Percentiles rank a stretch among this genome's conserved stretches.
These are phyloP conservation scores for Sarotherodon lohbergeri DNA, from an alignment of 2,113 vertebrate species.

Conservation along the genomic window DNA sequence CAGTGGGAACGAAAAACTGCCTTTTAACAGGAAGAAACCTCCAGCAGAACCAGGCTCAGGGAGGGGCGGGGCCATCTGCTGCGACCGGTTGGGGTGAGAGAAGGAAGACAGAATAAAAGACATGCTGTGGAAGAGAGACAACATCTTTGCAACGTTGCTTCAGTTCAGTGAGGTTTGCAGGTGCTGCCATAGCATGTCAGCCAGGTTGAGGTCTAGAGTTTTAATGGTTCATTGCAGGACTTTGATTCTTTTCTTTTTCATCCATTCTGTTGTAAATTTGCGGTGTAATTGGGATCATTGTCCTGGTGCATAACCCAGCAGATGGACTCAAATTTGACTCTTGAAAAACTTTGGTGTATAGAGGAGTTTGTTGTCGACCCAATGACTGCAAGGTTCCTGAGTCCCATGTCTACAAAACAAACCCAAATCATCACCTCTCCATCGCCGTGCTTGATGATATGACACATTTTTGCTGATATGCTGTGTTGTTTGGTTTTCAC, in stretches of 20 bases:
- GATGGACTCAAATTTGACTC: neutral
- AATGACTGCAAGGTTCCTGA: neutral
- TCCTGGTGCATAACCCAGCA: neutral
- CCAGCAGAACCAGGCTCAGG: neutral
- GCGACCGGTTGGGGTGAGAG: neutral
- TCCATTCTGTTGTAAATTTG: neutral
- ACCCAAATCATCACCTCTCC: neutral
- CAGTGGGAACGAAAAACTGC: too few species aligned
- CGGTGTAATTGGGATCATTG: neutral
- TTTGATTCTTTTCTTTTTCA: neutral
- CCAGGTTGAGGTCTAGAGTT: neutral
- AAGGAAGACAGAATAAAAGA: neutral
- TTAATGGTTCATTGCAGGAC: neutral
- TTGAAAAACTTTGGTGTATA: neutral
- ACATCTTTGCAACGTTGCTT: neutral
- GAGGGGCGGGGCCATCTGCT: neutral
- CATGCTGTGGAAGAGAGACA: neutral
- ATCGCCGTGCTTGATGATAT: neutral
- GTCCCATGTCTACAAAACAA: neutral
- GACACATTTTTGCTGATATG: neutral
- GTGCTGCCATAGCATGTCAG: neutral
- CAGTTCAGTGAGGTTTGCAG: neutral
- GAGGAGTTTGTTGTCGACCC: neutral
- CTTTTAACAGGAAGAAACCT: neutral
- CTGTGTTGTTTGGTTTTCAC: neutral